A percentile compares a stretch with the other conserved stretches of the same genome.
Evolutionary conservation across 1,140 invertebrate species (phyloP).

Genomic region (Heliconius nattereri): DNA sequence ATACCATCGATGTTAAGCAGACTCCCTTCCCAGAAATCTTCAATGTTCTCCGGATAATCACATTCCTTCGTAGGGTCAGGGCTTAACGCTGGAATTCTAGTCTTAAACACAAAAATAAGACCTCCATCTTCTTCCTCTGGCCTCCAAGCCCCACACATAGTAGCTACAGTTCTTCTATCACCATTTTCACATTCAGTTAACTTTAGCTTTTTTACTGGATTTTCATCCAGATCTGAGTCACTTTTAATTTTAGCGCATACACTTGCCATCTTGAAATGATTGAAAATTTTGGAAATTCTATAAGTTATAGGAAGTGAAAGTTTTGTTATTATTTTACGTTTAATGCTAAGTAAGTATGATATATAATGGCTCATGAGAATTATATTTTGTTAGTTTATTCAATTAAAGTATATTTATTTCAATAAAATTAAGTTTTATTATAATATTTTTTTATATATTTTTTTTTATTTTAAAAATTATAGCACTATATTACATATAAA

Average conservation of each 20-base stretch:
- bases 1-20: constrained; percentile 50
- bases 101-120: constrained; percentile 70
- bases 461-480: not conserved
- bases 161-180: constrained; percentile 68
- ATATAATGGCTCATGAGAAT: constrained; percentile 15
- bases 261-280: constrained; percentile 50
- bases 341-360: constrained; percentile 19
- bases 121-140: constrained; percentile 77
- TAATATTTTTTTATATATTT: no score
- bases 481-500: not conserved
- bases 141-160: constrained; percentile 79
- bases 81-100: constrained; percentile 62
- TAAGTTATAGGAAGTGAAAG: constrained; percentile 1
- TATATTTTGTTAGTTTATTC: not conserved
- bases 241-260: constrained; percentile 48
- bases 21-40: constrained; percentile 75
- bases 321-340: constrained; percentile 22
- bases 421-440: no score
- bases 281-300: constrained; percentile 24
- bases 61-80: constrained; percentile 65
- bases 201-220: constrained; percentile 66
- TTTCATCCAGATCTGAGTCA: constrained; percentile 49
- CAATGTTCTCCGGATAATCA: constrained; percentile 74
- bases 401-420: not conserved
- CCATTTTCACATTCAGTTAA: constrained; percentile 32